These are phyloP conservation scores for Periophthalmodon schlosseri DNA, from an alignment of 2,113 vertebrate genomes.

Conservation along the genomic window DNA sequence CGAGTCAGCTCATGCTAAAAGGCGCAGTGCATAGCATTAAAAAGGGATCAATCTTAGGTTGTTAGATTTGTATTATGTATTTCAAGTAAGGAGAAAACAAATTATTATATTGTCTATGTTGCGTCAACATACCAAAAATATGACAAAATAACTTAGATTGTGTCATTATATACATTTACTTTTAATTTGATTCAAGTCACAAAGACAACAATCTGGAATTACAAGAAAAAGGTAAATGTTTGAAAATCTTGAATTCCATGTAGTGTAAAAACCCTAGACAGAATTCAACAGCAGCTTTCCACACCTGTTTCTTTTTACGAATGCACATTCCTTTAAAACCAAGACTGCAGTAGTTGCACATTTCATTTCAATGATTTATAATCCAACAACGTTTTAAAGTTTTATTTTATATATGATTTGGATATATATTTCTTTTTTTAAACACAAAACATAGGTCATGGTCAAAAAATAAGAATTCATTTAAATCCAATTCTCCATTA, in stretches of 20 bases:
- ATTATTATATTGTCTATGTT: not conserved
- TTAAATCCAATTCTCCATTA: not conserved
- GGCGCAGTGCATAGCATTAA: not conserved
- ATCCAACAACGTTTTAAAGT: constrained; percentile 11
- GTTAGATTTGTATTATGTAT: not conserved
- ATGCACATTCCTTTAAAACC: constrained; percentile 58
- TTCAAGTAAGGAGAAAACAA: not conserved
- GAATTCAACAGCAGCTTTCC: constrained; percentile 3
- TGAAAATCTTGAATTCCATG: not conserved
- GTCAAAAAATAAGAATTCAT: not conserved
- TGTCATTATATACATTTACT: not conserved
- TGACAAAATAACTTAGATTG: not conserved
- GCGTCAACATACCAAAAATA: not conserved
- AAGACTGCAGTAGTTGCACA: constrained; percentile 30
- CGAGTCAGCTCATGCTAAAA: not conserved
- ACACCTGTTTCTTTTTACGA: constrained; percentile 66
- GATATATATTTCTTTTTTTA: too few relatives aligned
- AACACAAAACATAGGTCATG: constrained; percentile 19
- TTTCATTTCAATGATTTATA: constrained; percentile 43
- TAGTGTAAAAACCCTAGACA: not conserved
- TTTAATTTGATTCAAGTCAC: not conserved
- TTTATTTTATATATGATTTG: not conserved
- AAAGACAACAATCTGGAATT: not conserved
- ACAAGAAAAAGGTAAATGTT: not conserved
- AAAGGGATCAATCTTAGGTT: not conserved